Percentiles rank a stretch among this genome's conserved stretches.
These are phyloP conservation scores for Acheta domesticus DNA, from an alignment of 2,888 invertebrate species.

Conservation along the genomic window DNA sequence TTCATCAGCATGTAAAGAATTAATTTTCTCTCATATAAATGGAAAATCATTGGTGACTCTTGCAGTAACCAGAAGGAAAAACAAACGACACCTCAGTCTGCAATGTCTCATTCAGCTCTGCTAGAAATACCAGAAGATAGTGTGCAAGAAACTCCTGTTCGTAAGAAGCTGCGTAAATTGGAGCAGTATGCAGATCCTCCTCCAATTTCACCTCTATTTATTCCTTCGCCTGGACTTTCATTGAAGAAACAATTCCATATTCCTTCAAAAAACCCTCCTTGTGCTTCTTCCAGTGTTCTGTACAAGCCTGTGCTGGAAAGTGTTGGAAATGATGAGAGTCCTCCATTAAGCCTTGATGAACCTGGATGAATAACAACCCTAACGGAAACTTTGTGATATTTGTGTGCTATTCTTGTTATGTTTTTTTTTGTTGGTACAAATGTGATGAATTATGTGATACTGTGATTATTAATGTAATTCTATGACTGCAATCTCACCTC, in stretches of 20 bases:
- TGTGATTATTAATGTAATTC: too few relatives aligned
- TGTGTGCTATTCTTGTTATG: not conserved
- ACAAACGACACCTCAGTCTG: not conserved
- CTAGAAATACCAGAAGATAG: slow-evolving; percentile 40
- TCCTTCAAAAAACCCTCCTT: slow-evolving; percentile 21
- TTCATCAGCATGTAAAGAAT: slow-evolving; percentile 42
- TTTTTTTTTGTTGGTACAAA: not conserved
- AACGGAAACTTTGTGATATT: not conserved
- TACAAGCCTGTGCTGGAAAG: not conserved
- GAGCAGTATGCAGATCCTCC: slow-evolving; percentile 57
- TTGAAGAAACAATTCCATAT: slow-evolving; percentile 30
- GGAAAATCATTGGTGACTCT: not conserved
- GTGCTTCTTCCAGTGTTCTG: not conserved
- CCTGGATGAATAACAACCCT: slow-evolving; percentile 18
- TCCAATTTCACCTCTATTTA: slow-evolving; percentile 52
- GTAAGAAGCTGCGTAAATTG: slow-evolving; percentile 50
- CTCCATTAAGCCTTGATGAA: slow-evolving; percentile 31
- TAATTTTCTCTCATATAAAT: slow-evolving; percentile 37
- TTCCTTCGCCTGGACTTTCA: not conserved
- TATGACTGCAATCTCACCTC: too few relatives aligned
- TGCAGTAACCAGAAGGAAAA: not conserved
- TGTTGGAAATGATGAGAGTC: slow-evolving; percentile 20
- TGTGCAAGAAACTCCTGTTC: not conserved
- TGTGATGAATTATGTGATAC: not conserved
- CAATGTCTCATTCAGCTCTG: not conserved